These are phyloP conservation scores for Machimus rusticus DNA, from an alignment of 2,888 invertebrate genomes.

Conservation along the genomic window DNA sequence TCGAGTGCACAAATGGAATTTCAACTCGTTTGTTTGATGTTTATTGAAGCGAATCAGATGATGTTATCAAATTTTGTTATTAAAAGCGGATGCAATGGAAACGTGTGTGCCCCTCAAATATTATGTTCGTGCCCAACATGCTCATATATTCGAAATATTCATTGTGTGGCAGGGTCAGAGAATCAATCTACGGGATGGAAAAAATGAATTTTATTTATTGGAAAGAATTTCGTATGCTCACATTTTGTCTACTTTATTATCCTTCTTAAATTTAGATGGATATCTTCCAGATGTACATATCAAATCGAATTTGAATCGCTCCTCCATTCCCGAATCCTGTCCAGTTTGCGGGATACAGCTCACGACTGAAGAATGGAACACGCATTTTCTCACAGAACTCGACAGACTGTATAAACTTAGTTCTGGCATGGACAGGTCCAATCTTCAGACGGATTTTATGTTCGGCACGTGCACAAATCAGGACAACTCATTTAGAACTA, in stretches of 20 bases:
- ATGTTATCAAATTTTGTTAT: conserved; percentile 25
- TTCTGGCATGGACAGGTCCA: conserved; percentile 63
- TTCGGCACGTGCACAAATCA: conserved; percentile 61
- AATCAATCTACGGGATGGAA: background rate
- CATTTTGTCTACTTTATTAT: background rate
- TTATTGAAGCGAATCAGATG: background rate
- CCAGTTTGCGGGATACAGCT: conserved; percentile 76
- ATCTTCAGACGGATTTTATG: conserved; percentile 61
- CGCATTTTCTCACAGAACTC: conserved; percentile 74
- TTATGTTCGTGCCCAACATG: background rate
- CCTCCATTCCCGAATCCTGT: conserved; percentile 64
- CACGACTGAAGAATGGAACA: conserved; percentile 71
- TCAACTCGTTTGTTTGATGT: conserved; percentile 11
- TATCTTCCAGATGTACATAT: conserved; percentile 44
- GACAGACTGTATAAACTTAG: conserved; percentile 72
- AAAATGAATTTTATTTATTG: conserved; percentile 16
- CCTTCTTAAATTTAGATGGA: background rate
- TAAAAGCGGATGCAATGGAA: background rate
- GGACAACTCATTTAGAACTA: conserved; percentile 63
- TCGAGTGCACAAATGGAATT: background rate
- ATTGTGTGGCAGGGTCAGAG: background rate
- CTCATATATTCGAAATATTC: background rate
- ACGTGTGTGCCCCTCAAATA: background rate
- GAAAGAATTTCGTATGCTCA: background rate
- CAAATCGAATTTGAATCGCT: conserved; percentile 48